Evolutionary conservation across 2,888 invertebrate species (phyloP), one percentile per base, ranked within the genome.

Genomic region (Branchipolynoe longqiensis): DNA sequence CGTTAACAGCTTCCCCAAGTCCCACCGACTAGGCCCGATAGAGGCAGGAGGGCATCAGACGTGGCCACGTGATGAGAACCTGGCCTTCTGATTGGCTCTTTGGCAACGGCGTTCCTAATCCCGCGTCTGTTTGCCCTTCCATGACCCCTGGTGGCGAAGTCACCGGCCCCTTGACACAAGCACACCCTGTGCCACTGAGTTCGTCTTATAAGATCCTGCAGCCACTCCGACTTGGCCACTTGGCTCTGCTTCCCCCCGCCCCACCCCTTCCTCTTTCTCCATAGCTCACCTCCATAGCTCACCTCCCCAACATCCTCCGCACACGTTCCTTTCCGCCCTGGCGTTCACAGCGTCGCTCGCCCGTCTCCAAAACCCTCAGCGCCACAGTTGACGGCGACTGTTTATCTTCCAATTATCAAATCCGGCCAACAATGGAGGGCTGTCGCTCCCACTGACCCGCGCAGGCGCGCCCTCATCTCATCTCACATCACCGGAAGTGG

Each of bases 1-100:
- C 48, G 28, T 54, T 48, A 78, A 78, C 78, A 78, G 78, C 41
- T 78, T 78, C 48, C n/a, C 78, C 41, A 78, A 41, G 48, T 78
- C 48, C 78, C 41, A 54, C 78, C 41, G 28, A 28, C 48, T 54
- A 41, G 18, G 25, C 41, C 41, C n/a, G n/a, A n/a, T n/a, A n/a
- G n/a, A n/a, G 31, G n/a, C 28, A 78, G 48, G 69, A 38, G 69
- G 78, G 25, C 78, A 78, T 41, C 78, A 48, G 78, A 25, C 78
- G 25, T 40, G 1, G 25, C 48, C 41, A 78, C 48, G 31, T 41
- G 54, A 41, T 78, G 78, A 48, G 54, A 78, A 41, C 31, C n/a
- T 1, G 3, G 78, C 25, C 1, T 41, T 18, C 78, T 78, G 78
- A 78, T 78, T 48, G 78, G 78, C 48, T 78, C 48, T n/a, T n/a